Evolutionary conservation across 2,888 invertebrate species (phyloP).

Genomic region (Nomada ruficornis): DNA sequence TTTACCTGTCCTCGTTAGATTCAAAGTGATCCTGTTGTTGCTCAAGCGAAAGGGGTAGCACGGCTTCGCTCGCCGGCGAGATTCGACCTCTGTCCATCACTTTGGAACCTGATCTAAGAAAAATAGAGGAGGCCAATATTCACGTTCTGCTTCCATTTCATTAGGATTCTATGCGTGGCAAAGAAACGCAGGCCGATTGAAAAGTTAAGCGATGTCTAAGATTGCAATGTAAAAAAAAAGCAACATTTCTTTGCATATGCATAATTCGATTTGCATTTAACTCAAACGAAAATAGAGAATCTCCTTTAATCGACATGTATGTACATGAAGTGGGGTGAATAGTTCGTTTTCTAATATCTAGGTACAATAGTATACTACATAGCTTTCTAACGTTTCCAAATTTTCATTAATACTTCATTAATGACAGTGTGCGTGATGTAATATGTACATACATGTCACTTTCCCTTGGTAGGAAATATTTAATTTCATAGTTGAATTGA

Average conservation of each 20-base stretch:
- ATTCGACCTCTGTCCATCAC: constrained; percentile 88
- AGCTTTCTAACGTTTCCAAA: too few relatives aligned
- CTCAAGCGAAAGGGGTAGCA: constrained; percentile 82
- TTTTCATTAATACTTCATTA: not conserved
- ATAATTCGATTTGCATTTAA: constrained; percentile 27
- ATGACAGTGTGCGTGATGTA: not conserved
- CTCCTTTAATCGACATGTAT: constrained; percentile 37
- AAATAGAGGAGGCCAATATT: constrained; percentile 19
- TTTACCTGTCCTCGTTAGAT: constrained; percentile 81
- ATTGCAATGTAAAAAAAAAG: constrained; percentile 57
- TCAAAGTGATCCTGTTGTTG: constrained; percentile 81
- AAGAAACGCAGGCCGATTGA: constrained; percentile 31
- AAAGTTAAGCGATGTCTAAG: constrained; percentile 52
- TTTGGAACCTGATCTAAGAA: constrained; percentile 87
- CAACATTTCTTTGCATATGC: constrained; percentile 38
- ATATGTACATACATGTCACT: constrained; percentile 49
- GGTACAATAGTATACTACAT: not conserved
- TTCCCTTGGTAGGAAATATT: constrained; percentile 4
- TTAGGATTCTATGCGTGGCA: not conserved
- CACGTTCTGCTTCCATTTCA: not conserved
- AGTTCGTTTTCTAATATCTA: not conserved
- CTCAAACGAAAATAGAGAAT: constrained; percentile 14
- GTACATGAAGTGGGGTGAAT: constrained; percentile 21
- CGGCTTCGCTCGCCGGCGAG: constrained; percentile 87
- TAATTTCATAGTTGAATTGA: constrained; percentile 36